Conservation (phyloP, 2,888 invertebrate genomes). For the Xestia c-nigrum region DNA sequence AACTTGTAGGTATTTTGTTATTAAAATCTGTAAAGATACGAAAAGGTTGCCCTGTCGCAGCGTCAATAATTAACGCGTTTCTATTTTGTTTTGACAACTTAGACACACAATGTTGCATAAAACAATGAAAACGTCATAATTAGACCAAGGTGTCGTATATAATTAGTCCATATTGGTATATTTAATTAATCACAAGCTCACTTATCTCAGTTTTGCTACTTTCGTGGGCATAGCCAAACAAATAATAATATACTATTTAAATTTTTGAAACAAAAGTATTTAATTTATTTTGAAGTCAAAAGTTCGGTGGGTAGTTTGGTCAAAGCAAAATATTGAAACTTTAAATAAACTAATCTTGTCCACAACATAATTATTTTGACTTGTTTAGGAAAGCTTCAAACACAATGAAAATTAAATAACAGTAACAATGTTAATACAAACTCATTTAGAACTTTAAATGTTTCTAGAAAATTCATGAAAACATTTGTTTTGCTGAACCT, state of each 20-base stretch:
- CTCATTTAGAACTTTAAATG: constrained; percentile 15
- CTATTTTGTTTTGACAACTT: background rate
- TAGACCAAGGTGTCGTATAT: background rate
- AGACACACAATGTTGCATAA: background rate
- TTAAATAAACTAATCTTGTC: background rate
- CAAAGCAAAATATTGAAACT: background rate
- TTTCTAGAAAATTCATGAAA: constrained; percentile 8
- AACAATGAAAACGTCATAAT: background rate
- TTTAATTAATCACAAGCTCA: background rate
- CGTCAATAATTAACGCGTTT: background rate
- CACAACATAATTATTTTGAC: background rate
- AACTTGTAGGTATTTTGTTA: no score
- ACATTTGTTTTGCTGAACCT: background rate
- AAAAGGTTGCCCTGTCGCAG: no score
- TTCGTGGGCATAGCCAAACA: background rate
- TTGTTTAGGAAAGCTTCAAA: background rate
- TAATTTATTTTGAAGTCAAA: background rate
- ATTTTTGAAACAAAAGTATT: background rate
- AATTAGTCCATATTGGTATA: background rate
- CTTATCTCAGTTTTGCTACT: background rate
- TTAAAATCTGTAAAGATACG: no score
- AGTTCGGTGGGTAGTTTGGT: background rate
- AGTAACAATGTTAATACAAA: constrained; percentile 12
- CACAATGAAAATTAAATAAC: constrained; percentile 34
- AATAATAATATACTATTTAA: background rate